Base-by-base conservation (phyloP, 37 sponge, comb jelly and placozoan species). In the Haliclona indistincta region DNA sequence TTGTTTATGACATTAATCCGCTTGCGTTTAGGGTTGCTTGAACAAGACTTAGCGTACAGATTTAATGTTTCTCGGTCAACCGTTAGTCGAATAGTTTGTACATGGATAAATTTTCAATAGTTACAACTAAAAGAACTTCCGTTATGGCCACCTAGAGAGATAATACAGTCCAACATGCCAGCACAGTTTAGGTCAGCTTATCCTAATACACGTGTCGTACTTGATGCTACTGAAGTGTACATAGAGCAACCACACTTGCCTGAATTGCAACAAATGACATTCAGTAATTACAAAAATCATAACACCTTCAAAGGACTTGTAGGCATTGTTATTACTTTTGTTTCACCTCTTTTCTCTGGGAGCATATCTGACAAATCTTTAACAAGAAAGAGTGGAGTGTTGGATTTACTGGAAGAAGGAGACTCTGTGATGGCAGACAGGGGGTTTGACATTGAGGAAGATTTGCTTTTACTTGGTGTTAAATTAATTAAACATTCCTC, bases 391-490 rank as follows among this genome's bases (percentile, higher is more conserved):
- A 68, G 66, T 63, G 81, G 87, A 30, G 1, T 86, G 10, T 68
- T 86, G 67, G 37, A 84, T 23, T 52, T 84, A 11, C 40, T 84
- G 13, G 61, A 86, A 52, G 13, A 13, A 39, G 81, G 87, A 47
- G 87, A 80, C 43, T 44, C 56, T 29, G 44, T 86, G 6, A 86
- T 86, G 87, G 87, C 87, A 19, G 87, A 80, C 52, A 49, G 76
- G 34, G 77, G 87, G 13, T 70, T 84, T 38, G 64, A 70, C 22
- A 65, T 78, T 4, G 49, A 15, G 7, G 79, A 85, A 51, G 49
- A 55, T 28, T 36, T 66, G 20, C 22, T 23, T 35, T 25, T 42
- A 4, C 26, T 7, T 32, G 73, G 81, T 22, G 64, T 70, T 51
- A n/a, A 17, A 5, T 2, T 78, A 29, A 78, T 2, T 78, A 29